Conservation (phyloP, 2,888 invertebrate genomes). For the Platynereis dumerilii region DNA sequence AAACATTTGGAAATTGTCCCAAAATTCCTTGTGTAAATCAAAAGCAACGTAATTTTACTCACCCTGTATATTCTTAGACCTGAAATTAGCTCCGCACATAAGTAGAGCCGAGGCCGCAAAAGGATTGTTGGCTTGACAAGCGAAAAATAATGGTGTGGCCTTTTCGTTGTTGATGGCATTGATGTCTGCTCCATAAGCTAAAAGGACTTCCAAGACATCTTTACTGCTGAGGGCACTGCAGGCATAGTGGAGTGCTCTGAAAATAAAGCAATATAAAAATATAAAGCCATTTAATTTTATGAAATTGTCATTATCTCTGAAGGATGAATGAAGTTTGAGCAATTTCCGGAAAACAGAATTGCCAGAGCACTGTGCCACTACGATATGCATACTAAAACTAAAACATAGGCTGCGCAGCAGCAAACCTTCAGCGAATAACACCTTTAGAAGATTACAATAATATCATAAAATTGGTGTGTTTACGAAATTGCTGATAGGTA, state of each 20-base stretch:
- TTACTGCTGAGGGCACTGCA: conserved; percentile 50
- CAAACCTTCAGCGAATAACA: too few relatives aligned
- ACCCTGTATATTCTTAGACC: conserved; percentile 56
- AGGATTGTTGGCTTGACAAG: conserved; percentile 58
- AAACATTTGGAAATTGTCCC: too few relatives aligned
- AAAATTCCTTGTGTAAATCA: too few relatives aligned
- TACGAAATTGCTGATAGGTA: too few relatives aligned
- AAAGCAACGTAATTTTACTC: too few relatives aligned
- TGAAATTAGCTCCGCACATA: conserved; percentile 50
- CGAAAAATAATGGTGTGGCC: conserved; percentile 56
- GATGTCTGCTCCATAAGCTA: conserved; percentile 52
- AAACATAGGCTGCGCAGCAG: too few relatives aligned
- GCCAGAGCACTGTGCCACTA: too few relatives aligned
- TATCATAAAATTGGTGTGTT: too few relatives aligned
- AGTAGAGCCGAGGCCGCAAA: conserved; percentile 56
- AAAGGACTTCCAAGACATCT: conserved; percentile 54
- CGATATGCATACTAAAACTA: too few relatives aligned
- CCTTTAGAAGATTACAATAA: too few relatives aligned
- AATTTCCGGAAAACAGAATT: not conserved
- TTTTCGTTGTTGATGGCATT: conserved; percentile 54
- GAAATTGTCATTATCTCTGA: not conserved
- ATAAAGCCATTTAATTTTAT: too few relatives aligned
- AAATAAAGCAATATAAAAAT: conserved; percentile 16
- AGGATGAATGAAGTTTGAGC: not conserved
- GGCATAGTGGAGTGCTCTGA: conserved; percentile 57